A percentile compares a stretch with the other conserved stretches of the same genome.
phyloP scores from a whole-genome alignment of 2,888 invertebrate genomes.

The Drosophila nr. medialis region DNA sequence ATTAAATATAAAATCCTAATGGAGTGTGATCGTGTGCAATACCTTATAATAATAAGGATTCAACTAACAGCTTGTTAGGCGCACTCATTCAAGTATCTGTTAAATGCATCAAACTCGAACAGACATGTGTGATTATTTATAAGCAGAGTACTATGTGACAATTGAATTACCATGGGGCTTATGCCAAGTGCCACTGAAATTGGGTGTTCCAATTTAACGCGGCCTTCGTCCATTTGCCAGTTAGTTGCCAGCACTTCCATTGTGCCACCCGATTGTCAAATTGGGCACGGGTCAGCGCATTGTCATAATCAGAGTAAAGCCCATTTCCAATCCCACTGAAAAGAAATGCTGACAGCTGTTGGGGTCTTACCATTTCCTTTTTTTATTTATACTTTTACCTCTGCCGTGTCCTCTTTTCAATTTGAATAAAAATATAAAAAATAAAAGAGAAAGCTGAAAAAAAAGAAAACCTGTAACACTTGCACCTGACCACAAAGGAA shows the following conservation, averaged over 20 bases:
- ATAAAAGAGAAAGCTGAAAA: conserved; percentile 9
- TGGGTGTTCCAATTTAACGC: conserved; percentile 32
- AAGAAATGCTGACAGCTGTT: conserved; percentile 63
- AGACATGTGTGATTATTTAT: not conserved
- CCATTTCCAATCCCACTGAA: conserved; percentile 17
- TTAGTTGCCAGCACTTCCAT: conserved; percentile 22
- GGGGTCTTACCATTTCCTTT: conserved; percentile 33
- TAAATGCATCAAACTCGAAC: not conserved
- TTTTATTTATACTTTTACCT: conserved; percentile 8
- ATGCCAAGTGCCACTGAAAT: conserved; percentile 1
- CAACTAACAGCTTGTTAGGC: not conserved
- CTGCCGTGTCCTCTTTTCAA: conserved; percentile 32
- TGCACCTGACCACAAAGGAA: conserved; percentile 69
- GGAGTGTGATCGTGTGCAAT: not conserved
- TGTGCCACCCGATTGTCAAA: conserved; percentile 30
- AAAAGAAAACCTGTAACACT: conserved; percentile 51
- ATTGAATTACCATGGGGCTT: conserved; percentile 20
- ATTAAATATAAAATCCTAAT: not conserved
- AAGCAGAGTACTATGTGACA: conserved; percentile 3
- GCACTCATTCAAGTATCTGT: not conserved
- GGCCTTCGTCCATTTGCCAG: conserved; percentile 17
- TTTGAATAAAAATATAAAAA: conserved; percentile 41
- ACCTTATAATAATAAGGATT: not conserved
- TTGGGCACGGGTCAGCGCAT: conserved; percentile 40
- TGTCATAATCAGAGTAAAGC: conserved; percentile 55